Evolutionary conservation across 2,113 vertebrate genomes (phyloP).

Genomic region (Macrotus californicus): DNA sequence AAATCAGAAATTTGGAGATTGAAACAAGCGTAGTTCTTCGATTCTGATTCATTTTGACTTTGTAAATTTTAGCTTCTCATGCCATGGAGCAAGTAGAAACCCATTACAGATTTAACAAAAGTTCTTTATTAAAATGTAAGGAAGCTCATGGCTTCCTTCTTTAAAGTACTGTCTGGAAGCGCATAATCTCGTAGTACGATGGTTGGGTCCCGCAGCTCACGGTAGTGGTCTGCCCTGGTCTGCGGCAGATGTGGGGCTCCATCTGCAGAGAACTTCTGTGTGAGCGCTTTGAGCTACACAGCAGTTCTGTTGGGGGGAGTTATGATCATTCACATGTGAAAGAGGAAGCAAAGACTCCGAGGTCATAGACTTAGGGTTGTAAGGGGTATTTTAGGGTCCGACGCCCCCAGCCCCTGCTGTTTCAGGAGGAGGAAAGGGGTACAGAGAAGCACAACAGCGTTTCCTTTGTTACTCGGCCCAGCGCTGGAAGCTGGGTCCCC

Average conservation of each 20-base stretch:
- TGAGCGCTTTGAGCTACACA: not conserved
- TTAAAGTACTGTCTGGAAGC: not conserved
- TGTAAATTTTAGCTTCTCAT: not conserved
- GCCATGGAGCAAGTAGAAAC: not conserved
- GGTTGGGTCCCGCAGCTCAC: not conserved
- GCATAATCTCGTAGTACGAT: not conserved
- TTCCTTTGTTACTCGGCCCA: not conserved
- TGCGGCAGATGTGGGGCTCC: too few species aligned
- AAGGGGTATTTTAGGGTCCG: not conserved
- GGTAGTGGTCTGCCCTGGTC: not conserved
- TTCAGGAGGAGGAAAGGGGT: not conserved
- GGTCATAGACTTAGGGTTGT: not conserved
- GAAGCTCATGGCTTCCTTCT: not conserved
- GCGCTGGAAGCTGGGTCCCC: not conserved
- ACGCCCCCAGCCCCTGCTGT: not conserved
- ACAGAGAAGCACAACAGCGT: not conserved
- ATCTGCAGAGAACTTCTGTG: not conserved
- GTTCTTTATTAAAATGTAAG: not conserved
- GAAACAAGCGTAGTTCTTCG: not conserved
- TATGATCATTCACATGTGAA: not conserved
- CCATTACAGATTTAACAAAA: not conserved
- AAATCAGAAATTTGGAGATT: constrained; percentile 7
- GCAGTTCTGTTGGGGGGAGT: not conserved
- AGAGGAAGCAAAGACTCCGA: not conserved
- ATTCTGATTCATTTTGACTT: not conserved